A percentile compares a stretch with the other conserved stretches of the same genome.
phyloP scores from a whole-genome alignment of 2,113 vertebrate genomes.

The Alligator sinensis region DNA sequence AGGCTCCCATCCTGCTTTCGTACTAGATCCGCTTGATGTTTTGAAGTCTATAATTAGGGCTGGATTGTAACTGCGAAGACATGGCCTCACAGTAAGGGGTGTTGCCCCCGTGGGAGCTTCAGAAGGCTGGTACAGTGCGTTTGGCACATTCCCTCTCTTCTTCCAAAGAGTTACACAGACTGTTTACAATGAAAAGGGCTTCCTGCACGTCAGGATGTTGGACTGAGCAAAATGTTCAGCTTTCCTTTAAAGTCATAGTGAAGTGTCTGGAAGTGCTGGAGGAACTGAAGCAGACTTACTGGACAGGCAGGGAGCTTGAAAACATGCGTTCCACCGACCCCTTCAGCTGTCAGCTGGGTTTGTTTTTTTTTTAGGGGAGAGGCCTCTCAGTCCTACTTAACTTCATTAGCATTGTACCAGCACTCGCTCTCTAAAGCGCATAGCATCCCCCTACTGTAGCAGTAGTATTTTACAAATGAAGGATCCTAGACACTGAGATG shows the following conservation, averaged over 20 bases:
- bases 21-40: neutral
- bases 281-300: neutral
- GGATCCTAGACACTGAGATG: neutral
- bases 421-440: neutral
- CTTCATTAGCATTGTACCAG: neutral
- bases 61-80: neutral
- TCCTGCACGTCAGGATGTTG: neutral
- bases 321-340: neutral
- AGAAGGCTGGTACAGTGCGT: neutral
- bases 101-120: neutral
- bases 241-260: neutral
- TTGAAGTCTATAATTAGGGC: too few relatives aligned
- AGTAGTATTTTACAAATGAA: neutral
- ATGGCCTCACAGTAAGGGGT: neutral
- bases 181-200: accelerated
- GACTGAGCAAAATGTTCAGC: neutral
- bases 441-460: neutral
- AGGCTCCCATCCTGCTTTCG: neutral
- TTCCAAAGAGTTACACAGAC: neutral
- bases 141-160: neutral
- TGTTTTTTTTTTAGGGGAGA: neutral
- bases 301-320: neutral
- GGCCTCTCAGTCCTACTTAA: neutral
- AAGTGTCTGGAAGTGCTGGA: neutral
- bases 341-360: neutral